Evolutionary conservation across 2,888 invertebrate species (phyloP).

Genomic region (Melanchra persicariae): DNA sequence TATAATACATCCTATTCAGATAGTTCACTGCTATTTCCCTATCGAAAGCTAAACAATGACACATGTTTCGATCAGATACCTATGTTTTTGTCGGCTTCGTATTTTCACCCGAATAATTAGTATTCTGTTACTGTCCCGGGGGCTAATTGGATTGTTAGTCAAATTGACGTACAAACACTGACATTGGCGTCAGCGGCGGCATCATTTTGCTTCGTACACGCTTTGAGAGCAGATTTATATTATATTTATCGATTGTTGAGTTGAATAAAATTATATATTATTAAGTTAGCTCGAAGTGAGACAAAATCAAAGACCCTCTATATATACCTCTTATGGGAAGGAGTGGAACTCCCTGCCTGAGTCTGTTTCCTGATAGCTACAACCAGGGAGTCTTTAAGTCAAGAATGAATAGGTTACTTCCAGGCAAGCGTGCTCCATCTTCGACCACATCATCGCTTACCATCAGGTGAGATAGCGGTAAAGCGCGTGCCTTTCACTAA

Average conservation of each 20-base stretch:
- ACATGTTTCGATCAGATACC: constrained; percentile 37
- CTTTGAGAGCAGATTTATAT: constrained; percentile 7
- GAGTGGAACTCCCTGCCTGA: no score
- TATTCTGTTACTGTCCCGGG: constrained; percentile 75
- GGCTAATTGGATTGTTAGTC: constrained; percentile 81
- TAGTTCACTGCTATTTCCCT: constrained; percentile 4
- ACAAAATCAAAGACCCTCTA: no score
- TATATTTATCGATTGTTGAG: not conserved
- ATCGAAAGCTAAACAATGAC: constrained; percentile 32
- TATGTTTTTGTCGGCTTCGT: constrained; percentile 62
- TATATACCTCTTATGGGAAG: no score
- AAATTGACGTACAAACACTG: constrained; percentile 77
- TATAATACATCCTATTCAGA: not conserved
- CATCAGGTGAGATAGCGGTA: no score
- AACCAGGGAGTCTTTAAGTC: no score
- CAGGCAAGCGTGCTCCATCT: no score
- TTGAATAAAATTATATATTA: not conserved
- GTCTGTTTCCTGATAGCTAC: no score
- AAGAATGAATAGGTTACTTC: no score
- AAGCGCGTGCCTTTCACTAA: no score
- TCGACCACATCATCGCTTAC: no score
- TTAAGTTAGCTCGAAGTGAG: not conserved
- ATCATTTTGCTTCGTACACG: constrained; percentile 63
- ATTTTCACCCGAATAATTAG: constrained; percentile 74
- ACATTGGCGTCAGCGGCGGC: constrained; percentile 60